Percentiles rank a stretch among this genome's conserved stretches.
phyloP scores from a whole-genome alignment of 2,888 invertebrate species.

The Sphinx pinastri region DNA sequence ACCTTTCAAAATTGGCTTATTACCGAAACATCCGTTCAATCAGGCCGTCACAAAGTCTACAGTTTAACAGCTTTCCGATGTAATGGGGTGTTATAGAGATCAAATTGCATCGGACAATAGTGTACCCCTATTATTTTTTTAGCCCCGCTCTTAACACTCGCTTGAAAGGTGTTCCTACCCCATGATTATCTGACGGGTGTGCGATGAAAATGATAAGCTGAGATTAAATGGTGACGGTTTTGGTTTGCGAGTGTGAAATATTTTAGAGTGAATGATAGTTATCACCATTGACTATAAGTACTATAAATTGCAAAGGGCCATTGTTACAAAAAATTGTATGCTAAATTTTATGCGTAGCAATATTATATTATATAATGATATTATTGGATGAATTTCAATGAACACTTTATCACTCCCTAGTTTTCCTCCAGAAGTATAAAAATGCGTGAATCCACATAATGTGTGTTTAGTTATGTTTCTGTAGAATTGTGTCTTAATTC shows the following conservation, averaged over 20 bases:
- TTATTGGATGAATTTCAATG: too few species aligned
- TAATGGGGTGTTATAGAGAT: conserved; percentile 34
- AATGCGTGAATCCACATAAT: too few species aligned
- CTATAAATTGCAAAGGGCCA: too few species aligned
- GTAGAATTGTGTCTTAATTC: too few species aligned
- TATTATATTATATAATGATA: too few species aligned
- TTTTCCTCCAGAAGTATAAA: too few species aligned
- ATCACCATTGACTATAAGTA: too few species aligned
- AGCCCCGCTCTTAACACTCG: conserved; percentile 68
- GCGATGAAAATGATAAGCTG: conserved; percentile 68
- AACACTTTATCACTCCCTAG: too few species aligned
- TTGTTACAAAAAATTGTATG: too few species aligned
- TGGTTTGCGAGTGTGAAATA: neutral
- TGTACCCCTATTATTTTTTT: conserved; percentile 68
- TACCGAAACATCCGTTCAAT: conserved; percentile 11
- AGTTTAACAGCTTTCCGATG: conserved; percentile 27
- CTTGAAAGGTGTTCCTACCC: conserved; percentile 69
- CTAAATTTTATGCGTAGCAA: too few species aligned
- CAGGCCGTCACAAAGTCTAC: conserved; percentile 18
- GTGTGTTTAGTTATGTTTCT: too few species aligned
- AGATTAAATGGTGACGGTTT: conserved; percentile 21
- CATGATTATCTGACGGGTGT: conserved; percentile 53
- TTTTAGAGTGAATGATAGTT: too few species aligned
- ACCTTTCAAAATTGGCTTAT: neutral
- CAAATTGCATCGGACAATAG: conserved; percentile 36